Percentiles rank a stretch among this genome's conserved stretches.
Conservation (phyloP, 2,797 vertebrate species). For the Coregonus suidteri region DNA sequence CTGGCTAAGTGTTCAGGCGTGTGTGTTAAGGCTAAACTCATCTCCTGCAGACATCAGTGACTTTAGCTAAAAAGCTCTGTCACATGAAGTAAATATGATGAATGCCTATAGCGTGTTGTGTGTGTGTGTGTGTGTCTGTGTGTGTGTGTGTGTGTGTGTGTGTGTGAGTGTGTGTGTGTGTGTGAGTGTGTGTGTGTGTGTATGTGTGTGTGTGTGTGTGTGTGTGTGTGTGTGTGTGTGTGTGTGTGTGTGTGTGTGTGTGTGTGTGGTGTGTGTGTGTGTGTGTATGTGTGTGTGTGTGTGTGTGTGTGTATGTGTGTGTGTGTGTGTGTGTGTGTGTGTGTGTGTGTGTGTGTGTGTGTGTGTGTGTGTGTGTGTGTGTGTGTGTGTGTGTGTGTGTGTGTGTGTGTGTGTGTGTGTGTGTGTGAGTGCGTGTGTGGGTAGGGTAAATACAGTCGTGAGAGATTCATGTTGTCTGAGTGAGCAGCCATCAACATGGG, state of each 20-base stretch:
- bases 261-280: not conserved
- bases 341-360: not conserved
- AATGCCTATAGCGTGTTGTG: not conserved
- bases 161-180: not conserved
- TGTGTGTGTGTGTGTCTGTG: not conserved
- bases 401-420: not conserved
- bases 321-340: not conserved
- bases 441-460: not conserved
- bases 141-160: not conserved
- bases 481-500: too few relatives aligned
- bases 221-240: slow-evolving; percentile 4
- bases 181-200: not conserved
- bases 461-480: not conserved
- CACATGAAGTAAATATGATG: not conserved
- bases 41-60: not conserved
- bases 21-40: not conserved
- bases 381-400: not conserved
- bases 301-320: not conserved
- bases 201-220: not conserved
- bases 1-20: not conserved
- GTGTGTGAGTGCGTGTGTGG: not conserved
- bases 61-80: not conserved
- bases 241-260: not conserved
- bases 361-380: not conserved
- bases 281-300: not conserved